Percentiles rank a stretch among this genome's conserved stretches.
Conservation (phyloP, 1,140 invertebrate species). For the Araneus ventricosus region DNA sequence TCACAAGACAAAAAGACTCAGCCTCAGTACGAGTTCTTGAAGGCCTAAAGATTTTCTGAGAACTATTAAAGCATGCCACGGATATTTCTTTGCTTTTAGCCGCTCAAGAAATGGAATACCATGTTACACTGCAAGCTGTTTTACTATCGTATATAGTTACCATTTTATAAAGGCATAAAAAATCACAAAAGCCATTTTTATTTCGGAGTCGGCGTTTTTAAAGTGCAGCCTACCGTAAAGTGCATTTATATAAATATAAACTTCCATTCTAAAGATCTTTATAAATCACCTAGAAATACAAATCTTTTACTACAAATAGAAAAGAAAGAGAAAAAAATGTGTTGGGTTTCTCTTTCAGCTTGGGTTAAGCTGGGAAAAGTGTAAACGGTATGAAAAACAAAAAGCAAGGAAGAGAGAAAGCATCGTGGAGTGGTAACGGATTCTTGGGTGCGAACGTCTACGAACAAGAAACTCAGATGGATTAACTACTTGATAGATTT, state of each 20-base stretch:
- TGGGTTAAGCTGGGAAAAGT: background rate
- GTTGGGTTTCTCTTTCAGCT: background rate
- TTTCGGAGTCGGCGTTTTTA: background rate
- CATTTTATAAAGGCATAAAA: too few species aligned
- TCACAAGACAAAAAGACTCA: too few species aligned
- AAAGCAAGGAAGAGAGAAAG: background rate
- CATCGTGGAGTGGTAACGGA: background rate
- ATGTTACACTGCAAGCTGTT: too few species aligned
- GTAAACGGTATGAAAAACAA: slow-evolving; percentile 8
- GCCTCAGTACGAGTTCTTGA: too few species aligned
- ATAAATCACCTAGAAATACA: background rate
- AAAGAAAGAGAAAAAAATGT: background rate
- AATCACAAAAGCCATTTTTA: too few species aligned
- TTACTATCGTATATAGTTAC: too few species aligned
- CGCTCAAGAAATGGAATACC: too few species aligned
- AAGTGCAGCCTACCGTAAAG: background rate
- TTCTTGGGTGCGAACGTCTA: background rate
- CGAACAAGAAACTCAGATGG: slow-evolving; percentile 49
- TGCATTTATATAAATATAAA: background rate
- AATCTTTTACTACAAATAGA: background rate
- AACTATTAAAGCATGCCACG: too few species aligned
- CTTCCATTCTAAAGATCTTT: background rate
- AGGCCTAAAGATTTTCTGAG: too few species aligned
- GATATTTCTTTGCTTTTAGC: too few species aligned
- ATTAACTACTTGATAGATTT: slow-evolving; percentile 54